Evolutionary conservation across 2,113 vertebrate species (phyloP), one percentile per base, ranked within the genome.

Genomic region (Melanotaenia duboulayi): DNA sequence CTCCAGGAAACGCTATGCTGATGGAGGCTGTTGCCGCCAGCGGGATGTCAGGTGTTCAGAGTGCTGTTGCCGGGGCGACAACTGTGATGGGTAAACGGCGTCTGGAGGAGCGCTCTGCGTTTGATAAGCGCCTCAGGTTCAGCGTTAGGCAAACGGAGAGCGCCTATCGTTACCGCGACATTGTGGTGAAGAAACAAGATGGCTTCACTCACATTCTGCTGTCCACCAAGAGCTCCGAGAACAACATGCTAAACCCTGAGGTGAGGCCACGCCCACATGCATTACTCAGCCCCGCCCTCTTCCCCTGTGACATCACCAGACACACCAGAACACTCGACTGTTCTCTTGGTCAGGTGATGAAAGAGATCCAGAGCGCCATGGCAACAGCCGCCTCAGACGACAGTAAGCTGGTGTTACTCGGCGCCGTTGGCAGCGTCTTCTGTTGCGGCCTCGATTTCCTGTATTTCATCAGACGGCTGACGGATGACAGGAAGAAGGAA

Each of bases 151-250:
- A 99, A 75, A 99, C 97, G 0, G 97, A 99, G 90, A 99, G 97
- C 2, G 96, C 97, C 0, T 99, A 98, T 91, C 95, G 97, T 19
- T 99, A 99, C 91, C 94, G 98, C 54, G 97, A 99, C 90, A 97
- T 99, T 46, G 96, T 99, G 66, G 98, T 99, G 81, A 96, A 96
- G 85, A 99, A 99, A 55, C 97, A 98, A 46, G 98, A 99, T 7
- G 97, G 97, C 66, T 99, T 99, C 92, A 99, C 97, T 4, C 97
- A 99, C 88, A 96, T 99, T 82, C 91, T 99, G 91, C 94, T 99
- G 13, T 98, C 97, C 14, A 99, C 97, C 63, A 98, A 98, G 79
- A 97, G 96, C 20, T 98, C 97, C 0, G 97, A 98, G 88, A 97
- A 99, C 93, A 99, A 99, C 91, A 96, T 96, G 1, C 93, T 99